Base-by-base conservation (phyloP, 2,797 vertebrate genomes). In the Neomorphus geoffroyi region DNA sequence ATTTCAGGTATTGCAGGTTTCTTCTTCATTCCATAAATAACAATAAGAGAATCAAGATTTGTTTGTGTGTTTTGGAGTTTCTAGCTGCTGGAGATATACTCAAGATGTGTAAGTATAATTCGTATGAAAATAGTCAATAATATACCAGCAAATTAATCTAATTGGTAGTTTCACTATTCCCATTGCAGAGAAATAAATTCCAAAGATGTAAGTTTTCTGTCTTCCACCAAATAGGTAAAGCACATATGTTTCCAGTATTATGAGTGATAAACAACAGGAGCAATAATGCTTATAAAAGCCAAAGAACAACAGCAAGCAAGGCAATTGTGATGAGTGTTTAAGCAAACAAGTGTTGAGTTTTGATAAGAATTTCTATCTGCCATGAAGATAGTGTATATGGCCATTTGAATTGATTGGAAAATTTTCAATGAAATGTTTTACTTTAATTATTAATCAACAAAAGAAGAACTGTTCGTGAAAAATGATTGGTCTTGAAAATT, bases 281-380 rank as follows among this genome's bases (percentile, higher is more conserved):
- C 79, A 95, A 86, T 92, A 89, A 89, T 45, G 12, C 18, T 21
- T 86, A 21, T 48, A 84, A 87, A 86, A 95, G 57, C 80, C 92
- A 96, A 95, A 95, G 83, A 95, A 81, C 24, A 90, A 24, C 28
- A 70, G 48, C 14, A 79, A 91, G 37, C 16, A 89, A 83, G 53
- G 37, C 5, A 72, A 27, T 93, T 81, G n/a, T 91, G 65, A 37
- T 74, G 43, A 88, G 39, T 75, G 24, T 75, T 69, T 80, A 79
- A 73, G 30, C 35, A 90, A 96, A 58, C 26, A 65, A 61, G 26
- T 50, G 26, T 45, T 73, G 35, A 61, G 50, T 81, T 91, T 94
- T 92, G 22, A 17, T 83, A 72, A 1, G 13, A 23, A 86, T 86
- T 85, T 90, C 46, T 84, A 11, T 58, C 45, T 86, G 1, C 69